Evolutionary conservation across 1,140 invertebrate genomes (phyloP).

Genomic region (Akabosia matsudoensis): DNA sequence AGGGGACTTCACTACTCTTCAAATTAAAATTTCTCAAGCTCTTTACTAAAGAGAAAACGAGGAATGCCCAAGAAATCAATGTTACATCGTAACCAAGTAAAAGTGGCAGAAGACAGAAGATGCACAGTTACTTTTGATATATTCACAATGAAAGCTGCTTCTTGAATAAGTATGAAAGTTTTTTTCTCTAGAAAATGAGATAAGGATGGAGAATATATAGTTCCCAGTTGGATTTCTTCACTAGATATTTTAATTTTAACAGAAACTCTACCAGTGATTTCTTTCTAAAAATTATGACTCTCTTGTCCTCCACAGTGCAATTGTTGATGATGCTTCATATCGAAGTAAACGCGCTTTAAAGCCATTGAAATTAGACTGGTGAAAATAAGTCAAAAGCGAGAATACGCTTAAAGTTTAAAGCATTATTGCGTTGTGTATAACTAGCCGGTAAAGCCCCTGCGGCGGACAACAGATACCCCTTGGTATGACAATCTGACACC

Average conservation of each 20-base stretch:
- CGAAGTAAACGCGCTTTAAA: too few relatives aligned
- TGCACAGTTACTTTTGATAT: background rate
- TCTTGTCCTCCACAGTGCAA: background rate
- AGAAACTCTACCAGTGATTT: background rate
- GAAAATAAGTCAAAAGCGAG: background rate
- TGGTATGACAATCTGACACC: too few relatives aligned
- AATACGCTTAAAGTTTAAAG: background rate
- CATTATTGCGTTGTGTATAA: background rate
- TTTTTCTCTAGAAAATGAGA: background rate
- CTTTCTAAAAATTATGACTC: constrained; percentile 3
- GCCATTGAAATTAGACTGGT: background rate
- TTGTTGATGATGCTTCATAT: background rate
- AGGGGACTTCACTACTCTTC: background rate
- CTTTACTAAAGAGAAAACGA: background rate
- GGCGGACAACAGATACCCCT: too few relatives aligned
- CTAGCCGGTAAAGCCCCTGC: too few relatives aligned
- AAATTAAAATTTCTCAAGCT: background rate
- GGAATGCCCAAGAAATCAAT: background rate
- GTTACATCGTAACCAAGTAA: too few relatives aligned
- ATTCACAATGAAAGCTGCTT: background rate
- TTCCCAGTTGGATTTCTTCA: constrained; percentile 5
- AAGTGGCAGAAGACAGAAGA: too few relatives aligned
- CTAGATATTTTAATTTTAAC: constrained; percentile 9
- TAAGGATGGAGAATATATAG: background rate
- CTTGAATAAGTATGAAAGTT: background rate